Conservation (phyloP, 2,797 vertebrate genomes). For the Lophius americanus region DNA sequence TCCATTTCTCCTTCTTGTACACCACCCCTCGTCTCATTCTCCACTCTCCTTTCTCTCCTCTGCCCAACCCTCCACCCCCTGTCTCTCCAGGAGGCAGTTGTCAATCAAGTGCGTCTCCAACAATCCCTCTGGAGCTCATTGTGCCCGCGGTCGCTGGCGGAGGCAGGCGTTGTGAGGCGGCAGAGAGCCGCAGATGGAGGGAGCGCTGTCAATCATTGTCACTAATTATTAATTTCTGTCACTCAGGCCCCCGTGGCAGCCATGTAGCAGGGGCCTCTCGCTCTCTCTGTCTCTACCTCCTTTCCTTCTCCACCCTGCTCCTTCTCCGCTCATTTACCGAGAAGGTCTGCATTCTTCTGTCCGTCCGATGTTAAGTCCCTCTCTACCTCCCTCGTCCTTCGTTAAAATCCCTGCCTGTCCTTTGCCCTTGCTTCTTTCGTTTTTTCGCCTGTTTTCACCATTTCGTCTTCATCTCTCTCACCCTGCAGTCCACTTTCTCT, state of each 20-base stretch:
- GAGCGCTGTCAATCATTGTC: constrained; percentile 99
- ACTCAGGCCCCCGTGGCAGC: constrained; percentile 96
- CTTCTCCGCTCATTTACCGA: constrained; percentile 45
- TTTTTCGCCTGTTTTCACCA: constrained; percentile 60
- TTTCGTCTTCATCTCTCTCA: constrained; percentile 41
- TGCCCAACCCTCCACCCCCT: constrained; percentile 70
- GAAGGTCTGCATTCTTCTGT: constrained; percentile 48
- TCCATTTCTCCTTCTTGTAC: constrained; percentile 47
- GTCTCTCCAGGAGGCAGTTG: constrained; percentile 97
- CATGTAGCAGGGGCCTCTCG: constrained; percentile 70
- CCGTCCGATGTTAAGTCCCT: constrained; percentile 55
- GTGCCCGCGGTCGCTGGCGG: constrained; percentile 92
- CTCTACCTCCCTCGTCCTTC: constrained; percentile 66
- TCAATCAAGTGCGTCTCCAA: constrained; percentile 91
- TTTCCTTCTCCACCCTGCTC: constrained; percentile 59
- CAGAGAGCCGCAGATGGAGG: constrained; percentile 93
- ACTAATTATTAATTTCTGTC: constrained; percentile 99
- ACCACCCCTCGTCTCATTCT: constrained; percentile 57
- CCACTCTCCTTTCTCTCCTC: constrained; percentile 54
- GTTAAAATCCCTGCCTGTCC: constrained; percentile 65
- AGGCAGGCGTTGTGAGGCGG: constrained; percentile 92
- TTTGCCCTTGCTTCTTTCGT: constrained; percentile 54
- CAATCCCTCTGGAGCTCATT: constrained; percentile 95
- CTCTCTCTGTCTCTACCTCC: constrained; percentile 60
- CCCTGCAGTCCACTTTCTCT: constrained; percentile 66